phyloP scores from a whole-genome alignment of 2,888 invertebrate genomes.

The Eurytoma adleriae region DNA sequence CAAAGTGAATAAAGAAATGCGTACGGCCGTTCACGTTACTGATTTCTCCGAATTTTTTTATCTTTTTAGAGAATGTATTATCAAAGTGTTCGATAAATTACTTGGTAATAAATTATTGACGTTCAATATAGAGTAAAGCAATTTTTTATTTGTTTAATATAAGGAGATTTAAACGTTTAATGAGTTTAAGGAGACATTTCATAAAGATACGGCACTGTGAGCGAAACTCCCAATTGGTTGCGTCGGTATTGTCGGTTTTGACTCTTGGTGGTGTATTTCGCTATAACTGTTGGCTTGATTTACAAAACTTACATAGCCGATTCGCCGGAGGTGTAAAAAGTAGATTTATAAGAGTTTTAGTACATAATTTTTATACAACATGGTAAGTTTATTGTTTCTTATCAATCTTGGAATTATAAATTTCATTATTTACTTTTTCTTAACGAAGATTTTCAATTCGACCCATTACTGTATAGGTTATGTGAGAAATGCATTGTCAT shows the following conservation, averaged over 20 bases:
- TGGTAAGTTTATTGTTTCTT: slow-evolving; percentile 41
- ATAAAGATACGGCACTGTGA: no score
- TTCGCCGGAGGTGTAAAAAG: slow-evolving; percentile 31
- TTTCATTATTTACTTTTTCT: background rate
- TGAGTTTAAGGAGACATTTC: no score
- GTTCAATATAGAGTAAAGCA: no score
- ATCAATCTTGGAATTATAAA: background rate
- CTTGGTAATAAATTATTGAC: no score
- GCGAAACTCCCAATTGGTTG: background rate
- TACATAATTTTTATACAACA: slow-evolving; percentile 22
- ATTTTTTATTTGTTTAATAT: no score
- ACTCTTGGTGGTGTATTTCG: background rate
- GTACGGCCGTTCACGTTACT: no score
- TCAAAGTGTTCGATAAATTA: no score
- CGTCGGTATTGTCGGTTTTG: background rate
- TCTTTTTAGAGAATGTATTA: no score
- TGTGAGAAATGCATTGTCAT: slow-evolving; percentile 64
- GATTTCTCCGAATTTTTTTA: no score
- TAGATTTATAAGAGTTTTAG: slow-evolving; percentile 22
- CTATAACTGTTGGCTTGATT: slow-evolving; percentile 13
- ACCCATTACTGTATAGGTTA: slow-evolving; percentile 55
- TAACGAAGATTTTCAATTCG: background rate
- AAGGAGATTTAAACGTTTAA: no score
- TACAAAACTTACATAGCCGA: slow-evolving; percentile 36
- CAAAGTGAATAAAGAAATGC: no score